Conservation (phyloP, 2,888 invertebrate genomes). For the Sesia bembeciformis region DNA sequence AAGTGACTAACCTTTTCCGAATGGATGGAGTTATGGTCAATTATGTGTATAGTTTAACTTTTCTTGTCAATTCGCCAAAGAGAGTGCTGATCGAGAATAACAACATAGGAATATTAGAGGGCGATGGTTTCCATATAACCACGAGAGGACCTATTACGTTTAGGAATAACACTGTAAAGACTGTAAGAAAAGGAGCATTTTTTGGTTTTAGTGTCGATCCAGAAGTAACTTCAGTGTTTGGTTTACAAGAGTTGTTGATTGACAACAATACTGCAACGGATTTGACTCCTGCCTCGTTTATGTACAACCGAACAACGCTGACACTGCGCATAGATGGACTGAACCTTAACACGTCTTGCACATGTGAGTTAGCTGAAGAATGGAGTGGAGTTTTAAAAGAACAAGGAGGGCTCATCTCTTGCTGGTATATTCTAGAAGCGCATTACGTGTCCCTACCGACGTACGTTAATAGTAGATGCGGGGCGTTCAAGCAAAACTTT, state of each 20-base stretch:
- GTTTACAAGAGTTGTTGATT: constrained; percentile 71
- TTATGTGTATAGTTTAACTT: constrained; percentile 79
- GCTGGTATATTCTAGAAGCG: constrained; percentile 55
- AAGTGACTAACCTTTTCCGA: constrained; percentile 78
- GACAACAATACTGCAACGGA: constrained; percentile 77
- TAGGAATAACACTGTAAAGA: constrained; percentile 77
- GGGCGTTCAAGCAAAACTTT: constrained; percentile 54
- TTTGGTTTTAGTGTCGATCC: constrained; percentile 69
- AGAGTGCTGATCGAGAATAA: constrained; percentile 77
- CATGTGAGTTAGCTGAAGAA: constrained; percentile 61
- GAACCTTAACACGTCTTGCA: constrained; percentile 74
- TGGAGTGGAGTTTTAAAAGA: constrained; percentile 46
- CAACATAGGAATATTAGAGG: constrained; percentile 73
- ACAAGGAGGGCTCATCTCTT: constrained; percentile 48
- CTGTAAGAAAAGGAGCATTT: constrained; percentile 76
- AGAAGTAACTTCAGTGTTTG: constrained; percentile 52
- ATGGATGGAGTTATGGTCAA: constrained; percentile 79
- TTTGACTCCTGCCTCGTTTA: constrained; percentile 73
- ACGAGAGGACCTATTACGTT: constrained; percentile 78
- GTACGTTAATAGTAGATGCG: constrained; percentile 52
- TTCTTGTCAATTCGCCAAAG: constrained; percentile 77
- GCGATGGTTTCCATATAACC: constrained; percentile 77
- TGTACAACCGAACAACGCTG: constrained; percentile 72
- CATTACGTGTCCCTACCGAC: constrained; percentile 53
- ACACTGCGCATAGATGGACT: constrained; percentile 73